A percentile compares a stretch with the other conserved stretches of the same genome.
Evolutionary conservation across 2,113 vertebrate species (phyloP).

Genomic region (Bufo bufo): DNA sequence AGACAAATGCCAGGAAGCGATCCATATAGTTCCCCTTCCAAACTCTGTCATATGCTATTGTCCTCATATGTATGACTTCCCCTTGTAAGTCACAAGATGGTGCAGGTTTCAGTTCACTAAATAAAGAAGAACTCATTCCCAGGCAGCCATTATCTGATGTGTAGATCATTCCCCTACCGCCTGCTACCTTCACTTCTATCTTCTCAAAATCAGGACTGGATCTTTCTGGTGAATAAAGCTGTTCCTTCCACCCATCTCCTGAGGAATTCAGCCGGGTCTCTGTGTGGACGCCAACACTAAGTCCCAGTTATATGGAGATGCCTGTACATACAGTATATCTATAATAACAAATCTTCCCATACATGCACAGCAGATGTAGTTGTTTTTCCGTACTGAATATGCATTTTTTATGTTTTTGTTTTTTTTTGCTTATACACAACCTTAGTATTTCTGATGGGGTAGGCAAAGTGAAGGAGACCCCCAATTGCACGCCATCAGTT

Average conservation of each 20-base stretch:
- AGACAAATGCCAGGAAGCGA: not conserved
- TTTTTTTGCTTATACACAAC: too few relatives aligned
- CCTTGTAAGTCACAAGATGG: constrained; percentile 6
- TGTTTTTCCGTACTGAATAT: too few relatives aligned
- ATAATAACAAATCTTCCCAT: not conserved
- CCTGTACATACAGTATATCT: not conserved
- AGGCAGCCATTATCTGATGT: not conserved
- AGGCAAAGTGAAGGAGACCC: too few relatives aligned
- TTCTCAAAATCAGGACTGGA: too few relatives aligned
- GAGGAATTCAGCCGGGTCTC: not conserved
- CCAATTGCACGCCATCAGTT: too few relatives aligned
- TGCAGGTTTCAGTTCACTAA: not conserved
- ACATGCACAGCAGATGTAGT: not conserved
- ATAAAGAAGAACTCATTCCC: too few relatives aligned
- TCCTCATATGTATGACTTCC: not conserved
- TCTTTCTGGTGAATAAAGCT: too few relatives aligned
- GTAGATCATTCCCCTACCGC: not conserved
- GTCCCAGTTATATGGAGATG: not conserved
- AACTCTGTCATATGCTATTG: not conserved
- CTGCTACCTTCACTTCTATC: too few relatives aligned
- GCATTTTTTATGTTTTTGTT: too few relatives aligned
- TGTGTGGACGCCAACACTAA: not conserved
- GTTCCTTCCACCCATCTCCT: not conserved
- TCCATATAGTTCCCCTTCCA: not conserved
- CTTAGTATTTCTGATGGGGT: too few relatives aligned